Conservation (phyloP, 92 coral and sea anemone species). For the Porites rus region DNA sequence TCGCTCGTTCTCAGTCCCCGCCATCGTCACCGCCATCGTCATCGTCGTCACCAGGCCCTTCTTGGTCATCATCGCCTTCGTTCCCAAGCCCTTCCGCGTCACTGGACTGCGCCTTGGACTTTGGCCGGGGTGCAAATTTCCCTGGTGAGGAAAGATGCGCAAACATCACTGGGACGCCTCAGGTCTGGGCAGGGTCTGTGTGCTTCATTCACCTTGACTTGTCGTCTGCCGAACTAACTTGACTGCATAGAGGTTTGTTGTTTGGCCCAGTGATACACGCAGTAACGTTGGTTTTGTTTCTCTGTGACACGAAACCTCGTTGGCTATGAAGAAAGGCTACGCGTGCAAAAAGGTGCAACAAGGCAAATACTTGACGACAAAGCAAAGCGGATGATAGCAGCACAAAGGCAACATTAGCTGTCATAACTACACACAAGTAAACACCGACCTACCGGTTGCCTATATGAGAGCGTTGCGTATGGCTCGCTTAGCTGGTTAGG, state of each 20-base stretch:
- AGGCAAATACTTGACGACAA: slow-evolving; percentile 28
- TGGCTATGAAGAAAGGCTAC: not conserved
- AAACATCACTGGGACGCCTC: slow-evolving; percentile 51
- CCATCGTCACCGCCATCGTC: slow-evolving; percentile 15
- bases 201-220: slow-evolving; percentile 54
- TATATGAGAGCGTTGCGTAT: no score
- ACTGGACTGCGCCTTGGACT: slow-evolving; percentile 62
- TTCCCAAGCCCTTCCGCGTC: slow-evolving; percentile 75
- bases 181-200: slow-evolving; percentile 38
- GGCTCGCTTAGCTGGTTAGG: not conserved
- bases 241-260: not conserved
- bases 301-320: not conserved
- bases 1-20: slow-evolving; percentile 3
- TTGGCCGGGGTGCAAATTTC: slow-evolving; percentile 71
- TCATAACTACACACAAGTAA: not conserved
- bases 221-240: slow-evolving; percentile 29
- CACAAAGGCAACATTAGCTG: not conserved
- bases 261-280: not conserved
- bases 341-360: not conserved
- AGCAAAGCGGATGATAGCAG: slow-evolving; percentile 43
- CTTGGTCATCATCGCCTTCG: slow-evolving; percentile 58
- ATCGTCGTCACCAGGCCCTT: slow-evolving; percentile 52
- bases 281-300: not conserved
- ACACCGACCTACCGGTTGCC: not conserved
- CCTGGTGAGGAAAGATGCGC: slow-evolving; percentile 69